Evolutionary conservation across 2,113 vertebrate genomes (phyloP).

Genomic region (Saguinus midas): DNA sequence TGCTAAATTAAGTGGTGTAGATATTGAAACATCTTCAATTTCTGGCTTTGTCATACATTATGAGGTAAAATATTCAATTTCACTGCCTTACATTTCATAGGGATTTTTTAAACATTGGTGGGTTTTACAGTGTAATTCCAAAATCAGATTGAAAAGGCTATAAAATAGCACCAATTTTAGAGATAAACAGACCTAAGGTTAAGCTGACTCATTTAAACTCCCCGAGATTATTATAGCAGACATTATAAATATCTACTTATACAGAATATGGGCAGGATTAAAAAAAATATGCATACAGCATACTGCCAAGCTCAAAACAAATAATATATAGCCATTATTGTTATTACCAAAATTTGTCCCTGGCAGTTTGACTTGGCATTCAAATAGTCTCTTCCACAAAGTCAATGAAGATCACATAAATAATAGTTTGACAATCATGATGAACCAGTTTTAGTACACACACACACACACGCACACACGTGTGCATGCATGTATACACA

Average conservation of each 20-base stretch:
- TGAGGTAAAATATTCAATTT: slow-evolving; percentile 62
- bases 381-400: not conserved
- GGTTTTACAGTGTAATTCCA: slow-evolving; percentile 32
- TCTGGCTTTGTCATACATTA: slow-evolving; percentile 29
- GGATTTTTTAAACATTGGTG: slow-evolving; percentile 35
- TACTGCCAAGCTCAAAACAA: slow-evolving; percentile 28
- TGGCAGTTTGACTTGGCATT: slow-evolving; percentile 25
- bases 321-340: slow-evolving; percentile 21
- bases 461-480: not conserved
- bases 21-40: slow-evolving; percentile 56
- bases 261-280: not conserved
- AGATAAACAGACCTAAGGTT: not conserved
- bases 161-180: slow-evolving; percentile 40
- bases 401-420: not conserved
- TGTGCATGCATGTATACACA: not conserved
- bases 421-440: slow-evolving; percentile 7
- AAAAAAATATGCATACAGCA: not conserved
- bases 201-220: slow-evolving; percentile 20
- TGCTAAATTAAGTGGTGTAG: slow-evolving; percentile 33
- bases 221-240: slow-evolving; percentile 14
- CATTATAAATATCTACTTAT: slow-evolving; percentile 32
- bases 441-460: not conserved
- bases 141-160: not conserved
- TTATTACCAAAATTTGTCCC: slow-evolving; percentile 31
- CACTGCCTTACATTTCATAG: not conserved